Evolutionary conservation across 2,888 invertebrate species (phyloP), one percentile per base, ranked within the genome.

Genomic region (Trichopria drosophilae): DNA sequence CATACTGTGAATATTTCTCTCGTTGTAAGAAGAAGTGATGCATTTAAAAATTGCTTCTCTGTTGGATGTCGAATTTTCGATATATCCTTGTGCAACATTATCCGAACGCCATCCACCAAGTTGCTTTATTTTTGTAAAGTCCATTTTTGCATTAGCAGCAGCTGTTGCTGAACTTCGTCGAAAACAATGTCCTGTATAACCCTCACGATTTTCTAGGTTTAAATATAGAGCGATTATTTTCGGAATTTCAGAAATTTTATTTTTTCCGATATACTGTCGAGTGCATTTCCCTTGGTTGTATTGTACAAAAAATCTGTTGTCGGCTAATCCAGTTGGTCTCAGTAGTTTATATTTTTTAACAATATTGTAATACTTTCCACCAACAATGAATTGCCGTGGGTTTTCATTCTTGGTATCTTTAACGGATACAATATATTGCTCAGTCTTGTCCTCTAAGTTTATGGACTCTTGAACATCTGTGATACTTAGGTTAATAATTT

Each of bases 101-200:
- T n/a, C n/a, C n/a, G n/a, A n/a, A n/a, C n/a, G n/a, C n/a, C n/a
- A n/a, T n/a, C n/a, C n/a, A n/a, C n/a, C n/a, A n/a, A n/a, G n/a
- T n/a, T n/a, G n/a, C n/a, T n/a, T n/a, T n/a, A n/a, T n/a, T n/a
- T n/a, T n/a, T n/a, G n/a, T n/a, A n/a, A n/a, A n/a, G n/a, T n/a
- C n/a, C n/a, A n/a, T n/a, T n/a, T n/a, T n/a, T n/a, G n/a, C 44
- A 19, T 44, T 44, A 2, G 19, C 12, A 7, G 20, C 18, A 19
- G 22, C 42, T 15, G 35, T 41, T 2, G 50, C 51, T 7, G 44
- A 54, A 20, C 43, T 57, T 15, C 45, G 29, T 9, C 54, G 34
- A 3, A 32, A 48, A 16, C 29, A 20, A 35, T 55, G 54, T 9
- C 57, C 54, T 3, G 51, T 47, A 22, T 51, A 51, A 3, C 34